Base-by-base conservation (phyloP, 2,797 vertebrate species). In the Channallabes apus region DNA sequence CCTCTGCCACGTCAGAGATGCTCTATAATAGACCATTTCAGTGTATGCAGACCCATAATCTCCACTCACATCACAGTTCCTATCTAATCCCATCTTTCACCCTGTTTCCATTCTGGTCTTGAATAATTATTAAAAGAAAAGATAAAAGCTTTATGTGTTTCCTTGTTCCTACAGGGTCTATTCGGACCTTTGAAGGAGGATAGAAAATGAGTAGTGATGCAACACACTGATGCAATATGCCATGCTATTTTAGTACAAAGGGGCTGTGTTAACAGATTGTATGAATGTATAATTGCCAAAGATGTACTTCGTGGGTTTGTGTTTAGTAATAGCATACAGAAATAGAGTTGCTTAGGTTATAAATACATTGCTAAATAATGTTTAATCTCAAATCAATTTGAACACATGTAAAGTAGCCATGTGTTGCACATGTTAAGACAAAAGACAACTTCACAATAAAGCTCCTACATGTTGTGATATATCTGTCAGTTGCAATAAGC, bases 221-320 rank as follows among this genome's bases (percentile, higher is more conserved):
- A 87, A 88, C 56, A 46, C 18, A 9, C 9, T 82, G 83, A 88
- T 82, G 71, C 76, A 90, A 87, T 77, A 64, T 35, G 58, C 35
- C 22, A 38, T 69, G 29, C 78, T 81, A 67, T 56, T 85, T 73
- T 38, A 73, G 61, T 67, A 59, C 58, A 67, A 58, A 69, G 67
- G 67, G 51, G 67, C 71, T 86, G 62, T 83, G 72, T 87, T 84
- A 71, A 79, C 73, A 82, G 11, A 75, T 71, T 86, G 8, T 56
- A 82, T 84, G 84, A 84, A 82, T 4, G 12, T 54, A 84, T 76
- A 56, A 58, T 32, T 20, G 59, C 17, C 18, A 77, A 6, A 3
- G 4, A 12, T 83, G 38, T 56, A 3, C 6, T 75, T 61, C 8
- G 9, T 2, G 7, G 11, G 24, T 64, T 51, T 51, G 27, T 35